Evolutionary conservation across 2,797 vertebrate genomes (phyloP).

Genomic region (Amblyopsis hoosieri): DNA sequence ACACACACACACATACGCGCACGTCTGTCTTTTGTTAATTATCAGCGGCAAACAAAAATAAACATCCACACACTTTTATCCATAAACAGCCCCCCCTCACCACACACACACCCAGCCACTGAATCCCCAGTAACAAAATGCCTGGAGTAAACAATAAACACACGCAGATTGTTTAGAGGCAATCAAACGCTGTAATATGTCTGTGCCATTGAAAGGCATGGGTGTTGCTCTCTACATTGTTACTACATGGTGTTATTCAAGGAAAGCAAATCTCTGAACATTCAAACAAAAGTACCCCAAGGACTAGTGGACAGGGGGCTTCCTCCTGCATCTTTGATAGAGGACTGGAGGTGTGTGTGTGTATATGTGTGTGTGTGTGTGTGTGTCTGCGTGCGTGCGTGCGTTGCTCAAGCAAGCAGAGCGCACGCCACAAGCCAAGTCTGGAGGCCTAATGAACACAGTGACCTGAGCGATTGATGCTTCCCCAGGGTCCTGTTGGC

Average conservation of each 20-base stretch:
- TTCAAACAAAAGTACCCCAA: conserved; percentile 85
- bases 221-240: conserved; percentile 78
- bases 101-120: conserved; percentile 37
- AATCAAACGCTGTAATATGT: conserved; percentile 72
- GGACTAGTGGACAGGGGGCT: conserved; percentile 80
- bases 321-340: conserved; percentile 85
- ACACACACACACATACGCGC: conserved; percentile 21
- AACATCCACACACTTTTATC: conserved; percentile 56
- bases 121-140: conserved; percentile 63
- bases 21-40: conserved; percentile 27
- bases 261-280: conserved; percentile 81
- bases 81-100: conserved; percentile 49
- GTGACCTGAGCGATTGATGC: conserved; percentile 76
- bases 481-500: conserved; percentile 73
- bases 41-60: conserved; percentile 55
- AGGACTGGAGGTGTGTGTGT: conserved; percentile 53
- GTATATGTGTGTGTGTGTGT: conserved; percentile 57
- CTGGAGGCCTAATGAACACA: conserved; percentile 73
- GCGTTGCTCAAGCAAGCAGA: conserved; percentile 69
- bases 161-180: conserved; percentile 69
- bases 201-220: conserved; percentile 74
- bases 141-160: conserved; percentile 73
- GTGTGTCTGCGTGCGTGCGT: no score
- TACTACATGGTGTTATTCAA: conserved; percentile 74
- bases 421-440: conserved; percentile 51